These are phyloP conservation scores for Drosophila guanche DNA, from an alignment of 1,140 invertebrate genomes.

Conservation along the genomic window DNA sequence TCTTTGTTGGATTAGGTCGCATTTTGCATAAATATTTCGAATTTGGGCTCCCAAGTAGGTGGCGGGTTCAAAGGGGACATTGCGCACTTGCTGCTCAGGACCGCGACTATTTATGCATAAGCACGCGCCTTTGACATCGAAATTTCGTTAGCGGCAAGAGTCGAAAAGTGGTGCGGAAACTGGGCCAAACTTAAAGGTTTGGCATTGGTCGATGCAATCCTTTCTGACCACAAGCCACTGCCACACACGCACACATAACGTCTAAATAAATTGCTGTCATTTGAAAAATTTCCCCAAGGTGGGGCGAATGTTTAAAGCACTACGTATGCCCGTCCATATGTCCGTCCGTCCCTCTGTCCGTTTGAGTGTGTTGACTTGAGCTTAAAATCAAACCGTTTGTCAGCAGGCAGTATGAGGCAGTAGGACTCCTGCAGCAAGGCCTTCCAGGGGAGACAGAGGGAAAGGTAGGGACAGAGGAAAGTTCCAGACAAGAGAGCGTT, in stretches of 20 bases:
- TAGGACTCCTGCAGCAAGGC: too few species aligned
- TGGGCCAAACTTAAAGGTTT: constrained; percentile 72
- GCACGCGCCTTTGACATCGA: constrained; percentile 69
- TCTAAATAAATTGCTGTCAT: constrained; percentile 81
- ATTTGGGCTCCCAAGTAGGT: constrained; percentile 16
- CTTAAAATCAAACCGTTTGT: constrained; percentile 80
- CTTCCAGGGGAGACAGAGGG: neutral
- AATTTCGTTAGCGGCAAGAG: constrained; percentile 62
- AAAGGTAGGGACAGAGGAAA: constrained; percentile 20
- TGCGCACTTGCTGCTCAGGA: constrained; percentile 9
- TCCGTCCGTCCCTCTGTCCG: neutral
- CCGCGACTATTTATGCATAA: constrained; percentile 72
- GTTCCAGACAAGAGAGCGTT: constrained; percentile 72
- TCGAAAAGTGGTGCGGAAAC: constrained; percentile 63
- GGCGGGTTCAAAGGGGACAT: constrained; percentile 55
- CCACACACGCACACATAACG: constrained; percentile 28
- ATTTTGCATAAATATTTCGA: constrained; percentile 78
- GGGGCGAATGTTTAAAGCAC: constrained; percentile 56
- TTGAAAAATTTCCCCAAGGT: constrained; percentile 79
- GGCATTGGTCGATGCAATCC: constrained; percentile 53
- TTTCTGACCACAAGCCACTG: constrained; percentile 45
- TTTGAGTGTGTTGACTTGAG: constrained; percentile 63
- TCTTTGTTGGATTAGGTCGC: constrained; percentile 68
- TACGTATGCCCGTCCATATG: constrained; percentile 1
- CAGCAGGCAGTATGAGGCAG: constrained; percentile 39